Evolutionary conservation across 2,113 vertebrate species (phyloP), one percentile per base, ranked within the genome.

Genomic region (Ictidomys tridecemlineatus): DNA sequence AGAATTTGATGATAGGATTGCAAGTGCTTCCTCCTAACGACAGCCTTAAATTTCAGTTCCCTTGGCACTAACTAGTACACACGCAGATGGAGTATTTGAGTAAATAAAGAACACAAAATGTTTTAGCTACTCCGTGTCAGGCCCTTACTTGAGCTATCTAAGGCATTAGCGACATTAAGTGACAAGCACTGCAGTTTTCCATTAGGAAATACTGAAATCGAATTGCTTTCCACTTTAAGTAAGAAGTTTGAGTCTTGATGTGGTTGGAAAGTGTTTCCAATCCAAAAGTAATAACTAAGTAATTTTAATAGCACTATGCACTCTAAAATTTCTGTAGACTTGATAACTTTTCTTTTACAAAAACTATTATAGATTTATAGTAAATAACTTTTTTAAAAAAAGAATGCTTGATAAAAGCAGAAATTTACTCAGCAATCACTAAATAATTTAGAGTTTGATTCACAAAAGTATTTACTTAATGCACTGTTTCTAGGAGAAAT

Each of bases 361-460:
- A 95, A 93, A 95, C 73, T 88, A 69, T 96, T 96, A 79, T 0
- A 11, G 65, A 83, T 93, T 78, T 74, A 76, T 86, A 91, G 84
- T 94, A 96, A 97, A 91, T 91, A 94, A 93, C 82, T 92, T 97
- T 42, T 12, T 1, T 2, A 0, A 1, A 89, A 51, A 96, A 97
- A 95, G 91, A 48, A 79, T 93, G 53, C 42, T 97, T 95, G 76
- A 96, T 98, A 98, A 98, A 82, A 97, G 93, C 96, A 98, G 95
- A 97, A 98, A 98, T 98, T 98, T 98, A 98, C 97, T 98, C 97
- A 98, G 97, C 98, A 98, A 98, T 98, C 98, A 98, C 97, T 93
- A 96, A 98, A 97, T 98, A 98, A 98, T 98, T 98, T 97, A 42
- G 86, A 97, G 95, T 97, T 98, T 98, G 96, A 98, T 97, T 98